Percentiles rank a stretch among this genome's conserved stretches.
Conservation (phyloP, 2,888 invertebrate species). For the Pantelozetes paolii region DNA sequence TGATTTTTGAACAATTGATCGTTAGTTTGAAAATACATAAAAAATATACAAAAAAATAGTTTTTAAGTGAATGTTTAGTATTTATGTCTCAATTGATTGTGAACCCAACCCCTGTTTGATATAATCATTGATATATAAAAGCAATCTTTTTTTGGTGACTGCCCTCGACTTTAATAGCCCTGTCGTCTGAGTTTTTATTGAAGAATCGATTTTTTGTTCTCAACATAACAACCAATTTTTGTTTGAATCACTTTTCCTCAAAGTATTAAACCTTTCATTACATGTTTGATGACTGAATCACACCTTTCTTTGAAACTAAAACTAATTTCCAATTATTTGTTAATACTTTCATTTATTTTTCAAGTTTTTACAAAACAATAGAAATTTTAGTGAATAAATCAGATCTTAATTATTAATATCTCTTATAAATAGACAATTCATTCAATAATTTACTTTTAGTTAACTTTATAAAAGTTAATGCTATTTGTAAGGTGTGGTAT, state of each 20-base stretch:
- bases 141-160: slow-evolving; percentile 3
- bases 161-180: not conserved
- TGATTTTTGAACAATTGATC: no score
- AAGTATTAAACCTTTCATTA: not conserved
- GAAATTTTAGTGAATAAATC: not conserved
- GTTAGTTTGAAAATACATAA: not conserved
- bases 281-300: not conserved
- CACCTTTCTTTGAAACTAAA: not conserved
- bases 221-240: not conserved
- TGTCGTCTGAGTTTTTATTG: not conserved
- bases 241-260: not conserved
- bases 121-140: not conserved
- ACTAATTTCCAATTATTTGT: no score
- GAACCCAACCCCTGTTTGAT: slow-evolving; percentile 17
- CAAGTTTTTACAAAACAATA: not conserved
- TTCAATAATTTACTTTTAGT: not conserved
- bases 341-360: not conserved
- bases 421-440: not conserved
- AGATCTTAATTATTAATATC: not conserved
- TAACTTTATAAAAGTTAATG: not conserved
- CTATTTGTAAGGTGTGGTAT: not conserved
- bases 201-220: not conserved
- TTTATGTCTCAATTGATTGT: not conserved
- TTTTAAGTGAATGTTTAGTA: no score
- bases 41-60: not conserved